Evolutionary conservation across 2,888 invertebrate genomes (phyloP).

Genomic region (Dolichopus griseipennis): DNA sequence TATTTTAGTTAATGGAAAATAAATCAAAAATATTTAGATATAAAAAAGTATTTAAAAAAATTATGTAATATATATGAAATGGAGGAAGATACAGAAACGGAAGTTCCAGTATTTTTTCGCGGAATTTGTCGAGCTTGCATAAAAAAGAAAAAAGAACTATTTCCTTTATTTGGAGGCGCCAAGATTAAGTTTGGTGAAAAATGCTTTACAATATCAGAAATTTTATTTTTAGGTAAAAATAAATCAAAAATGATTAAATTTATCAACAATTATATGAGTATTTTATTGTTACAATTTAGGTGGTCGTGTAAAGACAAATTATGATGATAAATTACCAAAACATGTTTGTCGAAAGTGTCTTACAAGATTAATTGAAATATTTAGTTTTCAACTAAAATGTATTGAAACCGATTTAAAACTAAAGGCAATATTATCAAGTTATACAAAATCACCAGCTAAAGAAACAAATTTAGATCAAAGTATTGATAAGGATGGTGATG

Average conservation of each 20-base stretch:
- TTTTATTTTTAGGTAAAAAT: neutral
- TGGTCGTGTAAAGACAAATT: neutral
- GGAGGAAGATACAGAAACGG: neutral
- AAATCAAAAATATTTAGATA: too few species aligned
- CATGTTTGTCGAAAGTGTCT: neutral
- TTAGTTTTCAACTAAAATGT: neutral
- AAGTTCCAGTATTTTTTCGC: neutral
- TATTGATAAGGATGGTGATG: neutral
- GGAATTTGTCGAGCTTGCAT: slow-evolving; percentile 7
- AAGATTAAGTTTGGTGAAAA: slow-evolving; percentile 2
- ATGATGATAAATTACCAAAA: slow-evolving; percentile 6
- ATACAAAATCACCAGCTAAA: neutral
- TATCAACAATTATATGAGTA: neutral
- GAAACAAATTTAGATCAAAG: neutral
- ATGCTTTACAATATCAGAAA: slow-evolving; percentile 6
- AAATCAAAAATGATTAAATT: neutral
- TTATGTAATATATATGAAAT: neutral
- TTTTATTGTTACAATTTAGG: too few species aligned
- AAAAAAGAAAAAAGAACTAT: neutral
- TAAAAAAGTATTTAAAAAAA: too few species aligned
- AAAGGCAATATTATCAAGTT: neutral
- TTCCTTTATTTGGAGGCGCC: neutral
- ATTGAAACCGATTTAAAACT: neutral
- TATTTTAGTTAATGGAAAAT: too few species aligned
- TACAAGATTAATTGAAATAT: neutral